These are phyloP conservation scores for Empis stercorea DNA, from an alignment of 2,888 invertebrate genomes.

Conservation along the genomic window DNA sequence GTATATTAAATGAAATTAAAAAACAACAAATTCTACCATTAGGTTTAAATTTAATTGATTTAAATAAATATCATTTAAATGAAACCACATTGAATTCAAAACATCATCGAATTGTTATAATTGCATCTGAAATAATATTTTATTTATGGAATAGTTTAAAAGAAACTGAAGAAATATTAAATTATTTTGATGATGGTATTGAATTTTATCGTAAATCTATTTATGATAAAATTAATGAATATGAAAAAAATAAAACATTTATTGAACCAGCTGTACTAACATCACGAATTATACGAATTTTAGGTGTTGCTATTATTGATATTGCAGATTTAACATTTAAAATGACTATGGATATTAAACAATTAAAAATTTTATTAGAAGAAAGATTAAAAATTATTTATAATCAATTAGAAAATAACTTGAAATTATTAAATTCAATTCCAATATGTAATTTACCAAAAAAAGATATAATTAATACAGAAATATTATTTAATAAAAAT, in stretches of 20 bases:
- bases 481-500: too few species aligned
- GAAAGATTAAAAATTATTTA: too few species aligned
- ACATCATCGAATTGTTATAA: neutral
- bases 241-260: neutral
- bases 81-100: neutral
- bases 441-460: too few species aligned
- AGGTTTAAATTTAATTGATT: too few species aligned
- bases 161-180: neutral
- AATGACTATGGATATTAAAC: neutral
- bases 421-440: too few species aligned
- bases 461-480: too few species aligned
- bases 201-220: too few species aligned
- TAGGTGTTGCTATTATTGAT: neutral
- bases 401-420: too few species aligned
- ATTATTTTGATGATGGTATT: neutral
- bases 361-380: neutral
- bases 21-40: too few species aligned
- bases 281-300: neutral
- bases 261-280: neutral
- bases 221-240: neutral
- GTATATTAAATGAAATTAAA: too few species aligned
- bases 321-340: neutral
- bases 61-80: neutral
- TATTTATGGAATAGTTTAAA: neutral
- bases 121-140: neutral